Percentiles rank a stretch among this genome's conserved stretches.
These are phyloP conservation scores for Cepaea nemoralis DNA, from an alignment of 1,140 invertebrate species.

Conservation along the genomic window DNA sequence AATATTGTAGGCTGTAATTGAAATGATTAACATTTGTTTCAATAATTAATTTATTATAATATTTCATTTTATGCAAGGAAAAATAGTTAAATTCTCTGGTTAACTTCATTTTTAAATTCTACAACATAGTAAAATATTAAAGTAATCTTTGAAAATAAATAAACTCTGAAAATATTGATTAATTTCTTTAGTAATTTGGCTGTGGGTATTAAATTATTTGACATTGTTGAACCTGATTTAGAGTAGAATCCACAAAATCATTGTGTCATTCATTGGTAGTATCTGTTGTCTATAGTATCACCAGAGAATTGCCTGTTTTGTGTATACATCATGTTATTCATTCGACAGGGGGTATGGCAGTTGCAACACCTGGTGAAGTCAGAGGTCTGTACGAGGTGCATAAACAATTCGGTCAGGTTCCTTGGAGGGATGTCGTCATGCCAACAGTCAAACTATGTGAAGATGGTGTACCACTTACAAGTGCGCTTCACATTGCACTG, in stretches of 20 bases:
- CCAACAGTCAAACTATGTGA: conserved; percentile 28
- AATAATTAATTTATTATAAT: too few relatives aligned
- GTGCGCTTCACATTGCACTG: conserved; percentile 14
- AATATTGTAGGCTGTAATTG: too few relatives aligned
- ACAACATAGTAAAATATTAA: too few relatives aligned
- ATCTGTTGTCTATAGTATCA: background rate
- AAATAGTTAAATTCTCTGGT: too few relatives aligned
- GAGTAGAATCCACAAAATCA: background rate
- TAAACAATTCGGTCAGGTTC: conserved; percentile 1
- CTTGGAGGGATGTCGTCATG: conserved; percentile 27
- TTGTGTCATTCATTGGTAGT: background rate
- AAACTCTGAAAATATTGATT: background rate
- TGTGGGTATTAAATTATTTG: background rate
- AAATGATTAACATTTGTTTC: too few relatives aligned
- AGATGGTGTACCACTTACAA: conserved; percentile 26
- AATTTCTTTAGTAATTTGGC: background rate
- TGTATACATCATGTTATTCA: background rate
- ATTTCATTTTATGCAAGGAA: too few relatives aligned
- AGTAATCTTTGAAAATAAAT: too few relatives aligned
- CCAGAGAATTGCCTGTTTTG: background rate
- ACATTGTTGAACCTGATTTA: background rate
- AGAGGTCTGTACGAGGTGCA: conserved; percentile 25
- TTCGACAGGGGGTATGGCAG: conserved; percentile 4
- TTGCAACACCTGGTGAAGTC: background rate
- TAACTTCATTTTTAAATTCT: too few relatives aligned